Percentiles rank a stretch among this genome's conserved stretches.
Conservation (phyloP, 2,797 vertebrate genomes). For the Apogon hyalosoma region DNA sequence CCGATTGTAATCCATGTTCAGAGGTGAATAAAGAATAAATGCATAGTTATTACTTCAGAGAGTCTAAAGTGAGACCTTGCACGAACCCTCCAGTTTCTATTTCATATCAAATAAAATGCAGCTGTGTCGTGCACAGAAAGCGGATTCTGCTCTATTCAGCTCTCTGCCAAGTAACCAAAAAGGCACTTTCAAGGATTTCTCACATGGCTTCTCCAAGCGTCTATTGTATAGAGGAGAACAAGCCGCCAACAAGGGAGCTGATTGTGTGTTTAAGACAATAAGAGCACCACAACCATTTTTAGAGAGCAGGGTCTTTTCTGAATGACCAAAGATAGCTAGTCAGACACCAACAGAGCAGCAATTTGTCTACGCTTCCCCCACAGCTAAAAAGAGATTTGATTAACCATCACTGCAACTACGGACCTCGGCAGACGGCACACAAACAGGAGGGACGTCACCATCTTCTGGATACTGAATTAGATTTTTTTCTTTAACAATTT, state of each 20-base stretch:
- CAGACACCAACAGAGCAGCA: background rate
- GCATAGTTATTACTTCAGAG: constrained; percentile 61
- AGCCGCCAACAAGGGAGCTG: constrained; percentile 33
- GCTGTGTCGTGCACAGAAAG: constrained; percentile 17
- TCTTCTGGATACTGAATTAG: too few species aligned
- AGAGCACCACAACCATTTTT: constrained; percentile 16
- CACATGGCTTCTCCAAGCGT: constrained; percentile 13
- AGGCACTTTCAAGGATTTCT: constrained; percentile 43
- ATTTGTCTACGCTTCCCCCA: background rate
- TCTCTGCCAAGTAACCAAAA: constrained; percentile 36
- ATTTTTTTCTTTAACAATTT: background rate
- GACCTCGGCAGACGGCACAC: too few species aligned
- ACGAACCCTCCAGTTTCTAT: constrained; percentile 38
- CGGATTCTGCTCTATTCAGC: constrained; percentile 35
- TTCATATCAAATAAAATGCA: constrained; percentile 53
- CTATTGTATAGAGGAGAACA: constrained; percentile 22
- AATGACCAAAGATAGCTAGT: background rate
- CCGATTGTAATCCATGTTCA: constrained; percentile 52
- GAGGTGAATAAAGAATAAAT: constrained; percentile 63
- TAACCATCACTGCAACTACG: background rate
- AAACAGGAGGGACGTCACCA: too few species aligned
- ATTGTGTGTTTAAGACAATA: constrained; percentile 49
- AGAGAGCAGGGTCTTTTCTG: background rate
- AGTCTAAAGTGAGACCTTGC: constrained; percentile 44
- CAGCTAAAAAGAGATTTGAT: too few species aligned